Base-by-base conservation (phyloP, 2,797 vertebrate species). In the Pogoniulus pusillus region DNA sequence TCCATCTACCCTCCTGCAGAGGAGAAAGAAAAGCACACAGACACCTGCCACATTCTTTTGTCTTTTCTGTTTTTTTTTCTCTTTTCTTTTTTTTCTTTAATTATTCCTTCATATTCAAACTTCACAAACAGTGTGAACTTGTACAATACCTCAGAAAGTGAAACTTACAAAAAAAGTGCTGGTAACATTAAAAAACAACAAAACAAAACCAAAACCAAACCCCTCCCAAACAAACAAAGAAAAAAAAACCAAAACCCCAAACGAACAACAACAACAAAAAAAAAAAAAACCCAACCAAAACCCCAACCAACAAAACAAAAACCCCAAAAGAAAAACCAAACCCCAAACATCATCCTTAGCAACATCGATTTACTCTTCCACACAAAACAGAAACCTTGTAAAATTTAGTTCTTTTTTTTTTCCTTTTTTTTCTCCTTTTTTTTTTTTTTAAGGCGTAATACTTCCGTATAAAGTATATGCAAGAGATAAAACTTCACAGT, bases 401-500 rank as follows among this genome's bases (percentile, higher is more conserved):
- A 98, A 98, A 98, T 98, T 99, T 99, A 98, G 98, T 98, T 98
- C 98, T 98, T 98, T 99, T 98, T 99, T 41, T 39, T 39, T n/a
- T n/a, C n/a, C n/a, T 98, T 99, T 41, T 39, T 39, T 98, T 98
- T 98, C 98, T 98, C 98, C 99, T 98, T 99, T 41, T 15, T 15
- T 98, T 98, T 54, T 54, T 35, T 94, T 99, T 99, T 99, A 99
- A 99, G 99, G 99, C 99, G 99, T 99, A 99, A 99, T 99, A 99
- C 99, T 99, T 99, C 99, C 98, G 99, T 99, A 99, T 99, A 99
- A 99, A 99, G 99, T 99, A 99, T 99, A 99, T 99, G 99, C 99
- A 99, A 99, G 97, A 98, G 99, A 99, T 99, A 99, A 99, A 99
- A 99, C 99, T 99, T 99, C 99, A 99, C 99, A 99, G 99, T 99